phyloP scores from a whole-genome alignment of 1,140 invertebrate species.

The Coenobita brevimanus region DNA sequence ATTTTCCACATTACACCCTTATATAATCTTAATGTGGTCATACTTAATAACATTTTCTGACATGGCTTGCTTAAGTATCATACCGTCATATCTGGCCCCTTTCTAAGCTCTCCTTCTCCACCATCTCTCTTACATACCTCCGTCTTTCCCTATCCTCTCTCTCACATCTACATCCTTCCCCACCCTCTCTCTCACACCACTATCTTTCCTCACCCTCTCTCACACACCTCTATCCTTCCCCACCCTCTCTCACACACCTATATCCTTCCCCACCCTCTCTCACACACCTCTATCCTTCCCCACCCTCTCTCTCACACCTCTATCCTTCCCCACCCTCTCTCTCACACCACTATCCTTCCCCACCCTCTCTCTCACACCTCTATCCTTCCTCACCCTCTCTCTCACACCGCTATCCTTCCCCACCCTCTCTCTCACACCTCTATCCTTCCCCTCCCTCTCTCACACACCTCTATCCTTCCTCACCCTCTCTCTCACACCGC shows the following conservation, averaged over 20 bases:
- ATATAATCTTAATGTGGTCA: too few relatives aligned
- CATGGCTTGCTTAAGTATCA: too few relatives aligned
- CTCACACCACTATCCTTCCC: background rate
- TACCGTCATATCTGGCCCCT: too few relatives aligned
- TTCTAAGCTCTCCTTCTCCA: too few relatives aligned
- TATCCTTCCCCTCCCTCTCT: background rate
- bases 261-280: too few relatives aligned
- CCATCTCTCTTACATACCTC: background rate
- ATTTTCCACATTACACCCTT: too few relatives aligned
- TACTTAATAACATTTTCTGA: too few relatives aligned
- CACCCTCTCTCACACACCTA: background rate
- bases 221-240: background rate
- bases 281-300: background rate
- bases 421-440: background rate
- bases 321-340: background rate
- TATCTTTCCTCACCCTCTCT: background rate
- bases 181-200: background rate
- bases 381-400: background rate
- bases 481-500: background rate
- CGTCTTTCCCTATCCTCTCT: background rate
- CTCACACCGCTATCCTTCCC: background rate
- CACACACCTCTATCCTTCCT: background rate
- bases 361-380: background rate
- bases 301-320: background rate
- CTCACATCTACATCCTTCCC: background rate